These are phyloP conservation scores for Chydorus sphaericus DNA, from an alignment of 2,888 invertebrate genomes.

Conservation along the genomic window DNA sequence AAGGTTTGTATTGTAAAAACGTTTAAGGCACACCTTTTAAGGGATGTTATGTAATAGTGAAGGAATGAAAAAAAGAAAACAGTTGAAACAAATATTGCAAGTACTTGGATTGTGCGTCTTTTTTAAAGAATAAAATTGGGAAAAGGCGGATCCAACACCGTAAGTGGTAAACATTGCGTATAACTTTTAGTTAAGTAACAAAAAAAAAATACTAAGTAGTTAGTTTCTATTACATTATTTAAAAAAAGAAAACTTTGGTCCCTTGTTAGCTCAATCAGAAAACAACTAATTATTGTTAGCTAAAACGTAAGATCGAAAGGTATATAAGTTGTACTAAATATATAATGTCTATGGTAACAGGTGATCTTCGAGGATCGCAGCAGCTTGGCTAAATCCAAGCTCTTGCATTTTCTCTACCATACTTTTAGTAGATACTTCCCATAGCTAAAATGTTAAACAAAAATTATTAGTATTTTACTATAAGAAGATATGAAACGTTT, in stretches of 20 bases:
- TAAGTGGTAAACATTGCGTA: no score
- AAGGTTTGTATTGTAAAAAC: no score
- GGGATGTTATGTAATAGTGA: no score
- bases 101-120: no score
- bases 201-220: no score
- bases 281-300: not conserved
- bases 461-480: not conserved
- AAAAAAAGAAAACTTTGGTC: not conserved
- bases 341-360: not conserved
- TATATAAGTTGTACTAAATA: not conserved
- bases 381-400: conserved; percentile 6
- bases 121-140: no score
- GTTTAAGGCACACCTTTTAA: no score
- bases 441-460: not conserved
- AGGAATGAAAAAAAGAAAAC: no score
- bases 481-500: not conserved
- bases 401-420: conserved; percentile 5
- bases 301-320: not conserved
- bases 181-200: no score
- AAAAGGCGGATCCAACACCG: no score
- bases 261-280: not conserved
- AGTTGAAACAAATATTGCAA: no score
- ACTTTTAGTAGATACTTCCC: conserved; percentile 7
- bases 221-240: not conserved
- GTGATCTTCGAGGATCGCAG: conserved; percentile 7